Evolutionary conservation across 1,140 invertebrate genomes (phyloP), one percentile per base, ranked within the genome.

Genomic region (Sycobia sp.): DNA sequence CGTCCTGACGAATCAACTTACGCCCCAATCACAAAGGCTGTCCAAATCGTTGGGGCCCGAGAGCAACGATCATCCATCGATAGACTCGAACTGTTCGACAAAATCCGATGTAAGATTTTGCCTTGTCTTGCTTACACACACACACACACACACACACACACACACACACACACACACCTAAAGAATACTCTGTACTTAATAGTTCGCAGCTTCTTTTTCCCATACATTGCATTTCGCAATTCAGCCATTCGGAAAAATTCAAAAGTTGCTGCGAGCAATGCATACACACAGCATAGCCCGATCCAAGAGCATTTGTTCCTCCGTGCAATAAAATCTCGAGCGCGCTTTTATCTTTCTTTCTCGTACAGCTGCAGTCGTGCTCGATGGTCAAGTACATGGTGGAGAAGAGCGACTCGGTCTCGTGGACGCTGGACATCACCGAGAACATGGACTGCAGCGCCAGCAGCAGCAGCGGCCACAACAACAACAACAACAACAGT

Each of bases 391-490:
- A 92, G 73, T 90, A 87, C 14, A 87, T 94, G 41, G 89, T 93
- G 3, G 89, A 92, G 71, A 92, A 93, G 71, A 88, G 87, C 41
- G 91, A 91, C 71, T 93, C 91, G 0, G 90, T 93, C 13, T 91
- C 90, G 59, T 94, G 90, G 86, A 90, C 92, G 3, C 76, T 93
- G 11, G 90, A 93, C 70, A 88, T 93, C 64, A 87, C 89, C 49
- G 90, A 92, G 67, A 84, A 86, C 7, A 85, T 88, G 0, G 87
- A 91, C 65, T 20, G 18, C 23, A 32, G 51, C 27, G 53, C 13
- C n/a, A 43, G 85, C 27, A 59, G 3, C 20, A 66, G 20, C 16
- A 34, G 16, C 29, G 38, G n/a, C n/a, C n/a, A n/a, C n/a, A n/a
- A n/a, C n/a, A n/a, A n/a, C n/a, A n/a, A n/a, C n/a, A n/a, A n/a